These are phyloP conservation scores for Carapus acus DNA, from an alignment of 2,797 vertebrate genomes.

Conservation along the genomic window DNA sequence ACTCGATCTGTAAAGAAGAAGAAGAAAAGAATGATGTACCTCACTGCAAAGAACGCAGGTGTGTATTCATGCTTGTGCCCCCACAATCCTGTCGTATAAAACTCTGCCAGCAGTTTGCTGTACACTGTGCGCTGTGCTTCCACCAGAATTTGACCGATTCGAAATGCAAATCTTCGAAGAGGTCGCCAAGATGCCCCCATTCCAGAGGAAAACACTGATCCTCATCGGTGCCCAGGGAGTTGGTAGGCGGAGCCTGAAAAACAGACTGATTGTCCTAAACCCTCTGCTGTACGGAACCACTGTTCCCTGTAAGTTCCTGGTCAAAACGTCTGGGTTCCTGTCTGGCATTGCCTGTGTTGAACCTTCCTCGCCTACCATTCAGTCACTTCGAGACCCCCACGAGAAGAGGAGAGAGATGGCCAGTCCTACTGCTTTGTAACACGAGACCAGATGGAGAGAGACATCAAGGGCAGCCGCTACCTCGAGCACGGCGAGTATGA, in stretches of 20 bases:
- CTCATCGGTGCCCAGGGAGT: constrained; percentile 98
- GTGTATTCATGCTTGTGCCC: constrained; percentile 19
- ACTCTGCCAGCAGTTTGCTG: neutral
- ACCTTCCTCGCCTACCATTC: no score
- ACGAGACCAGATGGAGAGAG: constrained; percentile 86
- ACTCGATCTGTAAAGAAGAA: constrained; percentile 88
- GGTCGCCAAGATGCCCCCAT: constrained; percentile 95
- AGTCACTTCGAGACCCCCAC: constrained; percentile 91
- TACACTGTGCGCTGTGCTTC: constrained; percentile 18
- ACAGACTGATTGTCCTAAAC: constrained; percentile 91
- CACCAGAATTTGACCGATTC: constrained; percentile 94
- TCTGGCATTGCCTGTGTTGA: no score
- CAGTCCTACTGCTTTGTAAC: constrained; percentile 92
- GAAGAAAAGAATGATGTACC: constrained; percentile 99
- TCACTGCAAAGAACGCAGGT: constrained; percentile 98
- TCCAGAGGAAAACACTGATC: constrained; percentile 95
- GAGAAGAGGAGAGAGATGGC: constrained; percentile 92
- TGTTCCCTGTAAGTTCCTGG: constrained; percentile 97
- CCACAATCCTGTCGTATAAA: neutral
- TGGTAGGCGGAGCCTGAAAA: constrained; percentile 95
- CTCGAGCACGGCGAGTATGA: constrained; percentile 97
- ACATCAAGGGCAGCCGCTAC: constrained; percentile 89
- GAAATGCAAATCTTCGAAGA: constrained; percentile 99
- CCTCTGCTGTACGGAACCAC: constrained; percentile 92
- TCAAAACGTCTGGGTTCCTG: neutral